These are phyloP conservation scores for Lissocephala sabroskyi DNA, from an alignment of 2,888 invertebrate species.

Conservation along the genomic window DNA sequence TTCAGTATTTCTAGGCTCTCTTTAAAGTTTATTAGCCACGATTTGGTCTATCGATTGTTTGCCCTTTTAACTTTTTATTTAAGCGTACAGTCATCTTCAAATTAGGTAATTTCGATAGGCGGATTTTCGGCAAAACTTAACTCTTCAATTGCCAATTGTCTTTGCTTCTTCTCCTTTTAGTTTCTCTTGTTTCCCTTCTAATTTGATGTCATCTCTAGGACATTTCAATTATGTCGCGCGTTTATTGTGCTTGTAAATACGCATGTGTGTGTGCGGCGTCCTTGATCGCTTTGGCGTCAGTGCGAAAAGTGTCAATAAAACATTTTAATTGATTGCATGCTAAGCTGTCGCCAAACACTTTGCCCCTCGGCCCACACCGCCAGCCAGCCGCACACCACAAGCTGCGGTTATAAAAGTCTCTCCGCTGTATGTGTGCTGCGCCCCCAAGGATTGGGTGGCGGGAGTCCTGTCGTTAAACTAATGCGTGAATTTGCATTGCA, in stretches of 20 bases:
- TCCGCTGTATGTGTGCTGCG: conserved; percentile 24
- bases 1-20: too few species aligned
- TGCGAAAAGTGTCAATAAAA: conserved; percentile 54
- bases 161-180: too few species aligned
- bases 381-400: background rate
- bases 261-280: conserved; percentile 23
- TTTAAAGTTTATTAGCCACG: too few species aligned
- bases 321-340: conserved; percentile 60
- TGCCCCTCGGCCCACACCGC: background rate
- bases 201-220: too few species aligned
- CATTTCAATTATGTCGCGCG: too few species aligned
- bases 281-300: conserved; percentile 11
- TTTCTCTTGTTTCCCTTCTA: too few species aligned
- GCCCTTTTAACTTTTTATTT: too few species aligned
- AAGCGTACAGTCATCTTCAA: too few species aligned
- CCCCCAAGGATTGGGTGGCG: conserved; percentile 36
- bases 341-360: conserved; percentile 57
- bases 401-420: conserved; percentile 20
- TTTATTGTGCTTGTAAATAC: conserved; percentile 5
- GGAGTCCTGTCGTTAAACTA: conserved; percentile 41
- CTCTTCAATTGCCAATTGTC: too few species aligned
- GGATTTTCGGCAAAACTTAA: too few species aligned
- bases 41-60: too few species aligned
- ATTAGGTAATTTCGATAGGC: too few species aligned
- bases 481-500: conserved; percentile 62